These are phyloP conservation scores for Idaea straminata DNA, from an alignment of 2,888 invertebrate genomes.

Conservation along the genomic window DNA sequence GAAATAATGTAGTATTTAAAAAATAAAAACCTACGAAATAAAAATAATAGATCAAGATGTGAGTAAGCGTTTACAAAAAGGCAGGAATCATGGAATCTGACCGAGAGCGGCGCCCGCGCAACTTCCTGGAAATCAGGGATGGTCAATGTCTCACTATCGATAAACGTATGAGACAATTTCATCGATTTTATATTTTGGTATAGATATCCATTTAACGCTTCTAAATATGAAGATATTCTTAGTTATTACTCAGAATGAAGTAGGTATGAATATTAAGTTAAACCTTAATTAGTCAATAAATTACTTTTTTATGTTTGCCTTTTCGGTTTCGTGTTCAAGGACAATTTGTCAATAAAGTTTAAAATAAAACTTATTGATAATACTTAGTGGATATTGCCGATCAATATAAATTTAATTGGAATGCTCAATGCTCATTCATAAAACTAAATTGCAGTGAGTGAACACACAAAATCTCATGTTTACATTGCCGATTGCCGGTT, in stretches of 20 bases:
- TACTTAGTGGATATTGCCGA: neutral
- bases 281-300: constrained; percentile 1
- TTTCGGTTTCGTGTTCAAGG: constrained; percentile 1
- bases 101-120: constrained; percentile 70
- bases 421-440: constrained; percentile 2
- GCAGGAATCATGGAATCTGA: constrained; percentile 75
- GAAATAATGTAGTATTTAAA: too few species aligned
- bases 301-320: neutral
- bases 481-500: constrained; percentile 31
- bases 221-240: neutral
- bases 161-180: constrained; percentile 8
- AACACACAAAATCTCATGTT: constrained; percentile 36
- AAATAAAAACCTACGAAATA: neutral
- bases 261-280: neutral
- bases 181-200: neutral
- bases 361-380: neutral
- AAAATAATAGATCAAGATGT: constrained; percentile 1
- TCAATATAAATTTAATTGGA: constrained; percentile 2
- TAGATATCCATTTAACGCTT: neutral
- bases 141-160: constrained; percentile 26
- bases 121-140: constrained; percentile 77
- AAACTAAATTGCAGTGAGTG: constrained; percentile 6
- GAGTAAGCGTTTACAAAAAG: constrained; percentile 40
- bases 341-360: constrained; percentile 2
- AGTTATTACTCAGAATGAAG: constrained; percentile 1